Percentiles rank a stretch among this genome's conserved stretches.
Evolutionary conservation across 2,888 invertebrate species (phyloP).

Genomic region (Dolichopus griseipennis): DNA sequence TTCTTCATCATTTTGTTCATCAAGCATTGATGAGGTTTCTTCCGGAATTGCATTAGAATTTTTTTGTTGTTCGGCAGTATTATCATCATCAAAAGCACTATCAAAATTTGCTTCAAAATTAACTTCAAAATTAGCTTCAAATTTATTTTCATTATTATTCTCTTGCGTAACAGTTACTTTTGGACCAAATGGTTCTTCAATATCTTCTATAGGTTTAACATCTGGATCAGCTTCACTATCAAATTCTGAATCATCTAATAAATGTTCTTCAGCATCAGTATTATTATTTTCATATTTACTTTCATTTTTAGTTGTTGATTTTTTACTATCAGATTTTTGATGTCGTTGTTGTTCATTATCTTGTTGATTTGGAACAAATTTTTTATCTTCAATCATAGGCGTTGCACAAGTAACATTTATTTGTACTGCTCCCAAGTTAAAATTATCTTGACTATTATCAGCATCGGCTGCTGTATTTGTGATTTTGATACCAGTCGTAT

Average conservation of each 20-base stretch:
- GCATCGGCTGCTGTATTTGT: neutral
- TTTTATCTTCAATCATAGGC: slow-evolving; percentile 72
- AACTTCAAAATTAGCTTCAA: slow-evolving; percentile 36
- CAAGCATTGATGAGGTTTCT: slow-evolving; percentile 14
- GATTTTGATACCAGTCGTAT: neutral
- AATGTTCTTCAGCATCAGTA: slow-evolving; percentile 27
- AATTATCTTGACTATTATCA: slow-evolving; percentile 31
- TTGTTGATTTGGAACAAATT: slow-evolving; percentile 17
- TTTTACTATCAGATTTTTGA: slow-evolving; percentile 17
- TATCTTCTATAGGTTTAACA: slow-evolving; percentile 25
- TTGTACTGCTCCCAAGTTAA: slow-evolving; percentile 74
- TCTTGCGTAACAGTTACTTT: slow-evolving; percentile 16
- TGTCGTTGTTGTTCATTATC: slow-evolving; percentile 18
- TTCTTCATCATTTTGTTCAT: slow-evolving; percentile 31
- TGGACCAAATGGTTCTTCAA: slow-evolving; percentile 33
- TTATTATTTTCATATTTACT: slow-evolving; percentile 19
- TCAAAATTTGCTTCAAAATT: slow-evolving; percentile 44
- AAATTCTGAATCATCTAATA: slow-evolving; percentile 29
- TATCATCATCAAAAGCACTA: slow-evolving; percentile 42
- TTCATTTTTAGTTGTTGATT: slow-evolving; percentile 21
- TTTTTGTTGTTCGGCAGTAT: slow-evolving; percentile 15
- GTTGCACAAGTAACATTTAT: slow-evolving; percentile 91
- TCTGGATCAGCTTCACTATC: slow-evolving; percentile 27
- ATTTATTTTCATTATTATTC: slow-evolving; percentile 15
- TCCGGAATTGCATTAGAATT: slow-evolving; percentile 13